Percentiles rank a stretch among this genome's conserved stretches.
Evolutionary conservation across 2,113 vertebrate genomes (phyloP).

Genomic region (Urocolius indicus): DNA sequence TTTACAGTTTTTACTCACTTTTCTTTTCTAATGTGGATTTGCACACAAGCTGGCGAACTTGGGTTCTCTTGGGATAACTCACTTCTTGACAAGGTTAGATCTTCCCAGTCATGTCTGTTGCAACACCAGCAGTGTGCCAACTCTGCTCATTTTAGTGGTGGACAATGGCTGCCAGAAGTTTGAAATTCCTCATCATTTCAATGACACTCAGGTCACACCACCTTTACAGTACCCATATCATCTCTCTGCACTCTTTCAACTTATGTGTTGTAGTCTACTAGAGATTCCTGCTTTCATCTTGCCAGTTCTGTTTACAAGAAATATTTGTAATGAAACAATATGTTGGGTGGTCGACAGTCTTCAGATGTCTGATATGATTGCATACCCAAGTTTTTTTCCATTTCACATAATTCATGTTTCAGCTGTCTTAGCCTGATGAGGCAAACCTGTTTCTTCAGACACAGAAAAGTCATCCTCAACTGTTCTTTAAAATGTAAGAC

Average conservation of each 20-base stretch:
- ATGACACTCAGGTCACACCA: fast-evolving
- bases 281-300: neutral
- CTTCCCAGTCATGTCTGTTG: neutral
- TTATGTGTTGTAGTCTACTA: neutral
- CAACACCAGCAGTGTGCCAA: neutral
- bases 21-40: neutral
- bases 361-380: neutral
- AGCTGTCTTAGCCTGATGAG: neutral
- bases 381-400: neutral
- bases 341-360: neutral
- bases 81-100: neutral
- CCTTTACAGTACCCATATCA: fast-evolving
- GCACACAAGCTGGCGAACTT: neutral
- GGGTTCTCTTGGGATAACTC: neutral
- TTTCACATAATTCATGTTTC: neutral
- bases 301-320: neutral
- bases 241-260: neutral
- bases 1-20: neutral
- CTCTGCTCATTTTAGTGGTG: neutral
- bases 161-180: neutral
- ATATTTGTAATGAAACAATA: neutral
- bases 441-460: neutral
- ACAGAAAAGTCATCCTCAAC: conserved; percentile 1
- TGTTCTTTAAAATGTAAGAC: conserved; percentile 60
- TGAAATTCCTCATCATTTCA: neutral